These are phyloP conservation scores for Selene dorsalis DNA, from an alignment of 2,797 vertebrate species.

Conservation along the genomic window DNA sequence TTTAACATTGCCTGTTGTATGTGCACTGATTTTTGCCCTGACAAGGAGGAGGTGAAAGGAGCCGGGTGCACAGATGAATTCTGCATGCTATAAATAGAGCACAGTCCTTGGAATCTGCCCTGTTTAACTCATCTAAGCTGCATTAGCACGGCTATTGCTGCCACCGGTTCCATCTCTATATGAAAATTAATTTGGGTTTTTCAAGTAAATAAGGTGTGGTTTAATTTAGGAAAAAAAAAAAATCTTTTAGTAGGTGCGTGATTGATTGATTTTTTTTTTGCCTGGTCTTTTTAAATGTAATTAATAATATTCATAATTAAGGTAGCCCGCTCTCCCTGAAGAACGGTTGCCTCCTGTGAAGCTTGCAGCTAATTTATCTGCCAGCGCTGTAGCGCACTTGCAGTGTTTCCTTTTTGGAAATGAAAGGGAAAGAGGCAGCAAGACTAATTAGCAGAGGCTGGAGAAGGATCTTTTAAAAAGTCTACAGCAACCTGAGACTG, in stretches of 20 bases:
- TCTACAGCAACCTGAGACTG: conserved; percentile 61
- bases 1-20: conserved; percentile 63
- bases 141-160: conserved; percentile 43
- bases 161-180: conserved; percentile 30
- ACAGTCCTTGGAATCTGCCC: conserved; percentile 72
- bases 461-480: conserved; percentile 67
- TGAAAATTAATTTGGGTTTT: conserved; percentile 27
- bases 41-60: conserved; percentile 45
- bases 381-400: conserved; percentile 48
- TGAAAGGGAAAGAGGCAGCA: conserved; percentile 68
- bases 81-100: conserved; percentile 78
- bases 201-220: conserved; percentile 28
- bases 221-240: conserved; percentile 33
- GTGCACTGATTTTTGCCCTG: conserved; percentile 66
- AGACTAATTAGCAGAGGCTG: conserved; percentile 75
- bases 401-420: conserved; percentile 73
- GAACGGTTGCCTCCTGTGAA: conserved; percentile 71
- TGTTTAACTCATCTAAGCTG: conserved; percentile 69
- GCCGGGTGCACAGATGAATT: conserved; percentile 64
- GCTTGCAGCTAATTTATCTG: conserved; percentile 77
- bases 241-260: conserved; percentile 33
- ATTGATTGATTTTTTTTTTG: conserved; percentile 47
- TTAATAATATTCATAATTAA: conserved; percentile 82
- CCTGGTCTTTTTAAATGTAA: conserved; percentile 67
- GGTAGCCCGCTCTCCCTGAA: conserved; percentile 71